Evolutionary conservation across 2,113 vertebrate genomes (phyloP), one percentile per base, ranked within the genome.

Genomic region (Thalassarche chlororhynchos): DNA sequence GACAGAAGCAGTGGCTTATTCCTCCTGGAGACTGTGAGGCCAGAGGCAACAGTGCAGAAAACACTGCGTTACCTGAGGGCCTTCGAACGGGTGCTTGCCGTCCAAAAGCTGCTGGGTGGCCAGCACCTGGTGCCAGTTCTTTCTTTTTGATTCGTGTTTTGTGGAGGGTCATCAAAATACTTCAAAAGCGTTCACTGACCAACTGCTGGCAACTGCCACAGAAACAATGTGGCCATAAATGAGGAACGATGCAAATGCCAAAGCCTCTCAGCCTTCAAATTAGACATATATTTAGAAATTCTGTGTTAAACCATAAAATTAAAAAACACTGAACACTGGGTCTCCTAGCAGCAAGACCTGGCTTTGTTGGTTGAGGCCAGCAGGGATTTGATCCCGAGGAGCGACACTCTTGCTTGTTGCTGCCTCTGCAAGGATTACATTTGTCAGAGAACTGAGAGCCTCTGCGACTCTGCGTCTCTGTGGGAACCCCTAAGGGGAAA

Each of bases 401-500:
- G 34, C 1, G 1, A 38, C 32, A 11, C 47, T 32, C 25, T 31
- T 65, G 18, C 76, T 62, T 14, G 10, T 20, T 72, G 49, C 82
- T 83, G 58, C 77, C 64, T 86, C 68, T 86, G 47, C 16, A 66
- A 76, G 83, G 62, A 76, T 52, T 15, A 46, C 31, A 38, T 74
- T 89, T 62, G 49, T 70, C 29, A 40, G 66, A 49, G 60, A 71
- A 66, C 36, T 11, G 44, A 83, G 61, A 47, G 65, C 36, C 66
- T 76, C 85, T 72, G 54, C 0, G 0, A 42, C 89, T 72, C 65
- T 2, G 3, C 2, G 5, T 40, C 72, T 76, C 80, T 82, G 65
- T 83, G 85, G 90, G 85, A 96, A 90, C 32, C 68, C 79, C 86
- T 74, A 13, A 40, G 87, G 80, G 72, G 46, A 70, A 90, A 93